Evolutionary conservation across 2,888 invertebrate genomes (phyloP), one percentile per base, ranked within the genome.

Genomic region (Cosmia trapezina): DNA sequence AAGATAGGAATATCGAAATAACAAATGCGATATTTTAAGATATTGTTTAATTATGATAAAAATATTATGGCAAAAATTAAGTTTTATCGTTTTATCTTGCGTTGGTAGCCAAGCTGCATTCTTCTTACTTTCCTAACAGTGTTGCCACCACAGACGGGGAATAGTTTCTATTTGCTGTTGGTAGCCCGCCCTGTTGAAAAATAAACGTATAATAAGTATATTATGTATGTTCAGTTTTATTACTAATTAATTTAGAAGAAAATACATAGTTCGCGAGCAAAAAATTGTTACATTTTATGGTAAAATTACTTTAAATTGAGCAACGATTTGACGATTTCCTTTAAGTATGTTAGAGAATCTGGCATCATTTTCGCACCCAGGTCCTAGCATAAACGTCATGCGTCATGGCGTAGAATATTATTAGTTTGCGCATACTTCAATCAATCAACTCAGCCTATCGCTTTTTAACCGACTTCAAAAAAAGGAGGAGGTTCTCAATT

Each of bases 81-180:
- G 14, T 51, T 14, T n/a, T 41, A 41, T 28, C 14, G 28, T 49
- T 41, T 41, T 28, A 19, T 69, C 28, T n/a, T 70, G 17, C n/a
- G 28, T 43, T n/a, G 41, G 8, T 28, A 43, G 17, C 8, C 2
- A 12, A 51, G n/a, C 51, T 33, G 51, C 17, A 12, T 28, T 51
- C 37, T 69, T 70, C 69, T 70, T 28, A 69, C 7, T 69, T 69
- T 53, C 69, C 69, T 70, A 69, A 70, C 43, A 69, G 51, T 2
- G 69, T 14, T 43, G 69, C 69, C 43, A 69, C 69, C 43, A 69
- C 69, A 28, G 41, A 43, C 17, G 51, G 70, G 0, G 28, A 17
- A 70, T 19, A 69, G 28, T 43, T 70, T 33, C 69, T 51, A 12
- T 69, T 12, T 12, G 6, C 12, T 3, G 1, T 9, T 14, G 22